Base-by-base conservation (phyloP, 92 coral and sea anemone species). In the Galaxea fascicularis region DNA sequence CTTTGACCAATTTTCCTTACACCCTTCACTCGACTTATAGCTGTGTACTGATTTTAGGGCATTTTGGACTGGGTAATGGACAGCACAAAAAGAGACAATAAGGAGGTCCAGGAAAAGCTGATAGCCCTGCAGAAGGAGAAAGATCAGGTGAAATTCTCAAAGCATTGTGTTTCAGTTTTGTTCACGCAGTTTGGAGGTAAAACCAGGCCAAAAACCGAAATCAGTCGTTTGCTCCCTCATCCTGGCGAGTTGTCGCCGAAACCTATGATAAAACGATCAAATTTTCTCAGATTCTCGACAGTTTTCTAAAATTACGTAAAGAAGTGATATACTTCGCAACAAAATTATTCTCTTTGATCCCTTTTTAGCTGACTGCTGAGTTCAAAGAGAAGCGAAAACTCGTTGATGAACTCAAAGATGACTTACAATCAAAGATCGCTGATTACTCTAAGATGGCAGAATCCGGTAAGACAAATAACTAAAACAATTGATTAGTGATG, bases 41-140 rank as follows among this genome's bases (percentile, higher is more conserved):
- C 41, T 35, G 41, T 35, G 66, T 39, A 47, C 56, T 49, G 54
- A 52, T 70, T 45, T 71, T 68, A 95, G 98, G 98, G 98, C 29
- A 95, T 94, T 80, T 90, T 97, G 73, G 99, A 95, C 87, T 97
- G 99, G 99, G 98, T 97, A 8, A 95, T 97, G 98, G 99, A 97
- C 77, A 91, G 98, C 17, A 97, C 93, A 86, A 96, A 97, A 71
- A 91, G 95, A 57, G 99, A 97, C 67, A 97, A 97, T 75, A 95
- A 95, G 74, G 99, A 97, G 76, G 98, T 97, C 4, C 99, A 97
- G 66, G 99, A 95, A 76, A 90, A 91, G 74, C 58, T 97, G 62
- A 92, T 88, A 93, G 85, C 74, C 20, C 85, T 97, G 39, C 99
- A 95, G 69, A 97, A 97, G 51, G 95, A 97, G 70, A 97, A 97